A percentile compares a stretch with the other conserved stretches of the same genome.
Conservation (phyloP, 2,797 vertebrate species). For the Sebastolobus alascanus region DNA sequence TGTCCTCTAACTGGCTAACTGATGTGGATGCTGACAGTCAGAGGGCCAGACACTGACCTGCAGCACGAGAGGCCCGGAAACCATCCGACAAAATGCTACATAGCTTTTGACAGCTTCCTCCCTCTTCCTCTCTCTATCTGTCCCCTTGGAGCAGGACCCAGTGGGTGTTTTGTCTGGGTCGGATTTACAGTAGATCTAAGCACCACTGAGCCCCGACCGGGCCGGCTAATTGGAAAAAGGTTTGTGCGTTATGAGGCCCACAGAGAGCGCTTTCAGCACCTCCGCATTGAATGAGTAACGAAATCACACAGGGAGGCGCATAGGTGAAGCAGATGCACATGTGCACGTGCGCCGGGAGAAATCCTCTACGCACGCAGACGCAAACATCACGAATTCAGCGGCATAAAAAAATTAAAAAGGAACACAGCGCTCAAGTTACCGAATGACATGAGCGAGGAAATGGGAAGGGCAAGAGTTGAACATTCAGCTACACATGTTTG, state of each 20-base stretch:
- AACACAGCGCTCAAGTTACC: conserved; percentile 30
- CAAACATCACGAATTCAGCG: conserved; percentile 40
- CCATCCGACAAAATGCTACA: conserved; percentile 52
- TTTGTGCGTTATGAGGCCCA: conserved; percentile 67
- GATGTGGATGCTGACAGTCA: conserved; percentile 60
- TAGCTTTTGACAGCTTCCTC: conserved; percentile 60
- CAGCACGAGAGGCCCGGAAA: conserved; percentile 53
- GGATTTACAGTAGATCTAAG: conserved; percentile 72
- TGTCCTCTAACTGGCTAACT: conserved; percentile 41
- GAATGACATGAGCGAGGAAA: conserved; percentile 64
- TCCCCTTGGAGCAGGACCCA: conserved; percentile 50
- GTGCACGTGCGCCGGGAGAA: conserved; percentile 26
- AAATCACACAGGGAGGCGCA: conserved; percentile 54
- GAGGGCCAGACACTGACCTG: conserved; percentile 54
- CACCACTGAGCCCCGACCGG: conserved; percentile 55
- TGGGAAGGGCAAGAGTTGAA: conserved; percentile 48
- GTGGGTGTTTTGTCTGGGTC: conserved; percentile 77
- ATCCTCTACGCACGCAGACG: conserved; percentile 21
- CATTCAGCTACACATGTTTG: conserved; percentile 59
- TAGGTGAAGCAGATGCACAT: conserved; percentile 64
- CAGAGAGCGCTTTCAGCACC: conserved; percentile 75
- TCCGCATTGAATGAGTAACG: conserved; percentile 49
- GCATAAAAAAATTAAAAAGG: conserved; percentile 43
- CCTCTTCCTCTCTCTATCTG: conserved; percentile 43
- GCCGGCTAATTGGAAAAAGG: conserved; percentile 79